phyloP scores from a whole-genome alignment of 2,888 invertebrate genomes.

The Lepidochrysops patricia region DNA sequence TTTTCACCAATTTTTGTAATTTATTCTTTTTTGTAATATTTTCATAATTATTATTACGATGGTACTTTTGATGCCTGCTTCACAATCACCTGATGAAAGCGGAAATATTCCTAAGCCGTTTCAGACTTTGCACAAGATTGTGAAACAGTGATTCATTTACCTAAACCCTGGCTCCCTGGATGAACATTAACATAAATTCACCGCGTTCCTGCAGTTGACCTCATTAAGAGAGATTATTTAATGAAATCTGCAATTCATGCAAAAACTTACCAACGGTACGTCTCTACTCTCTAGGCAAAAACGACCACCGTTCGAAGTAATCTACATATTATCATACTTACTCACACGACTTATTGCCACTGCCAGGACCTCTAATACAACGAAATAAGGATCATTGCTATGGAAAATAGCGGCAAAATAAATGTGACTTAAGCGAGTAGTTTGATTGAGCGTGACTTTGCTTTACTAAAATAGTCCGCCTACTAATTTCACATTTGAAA shows the following conservation, averaged over 20 bases:
- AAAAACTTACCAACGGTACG: constrained; percentile 5
- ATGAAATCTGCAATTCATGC: not conserved
- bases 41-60: too few species aligned
- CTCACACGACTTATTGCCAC: constrained; percentile 45
- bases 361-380: too few species aligned
- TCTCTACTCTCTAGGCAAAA: constrained; percentile 3
- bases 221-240: constrained; percentile 20
- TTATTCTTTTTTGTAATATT: too few species aligned
- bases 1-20: too few species aligned
- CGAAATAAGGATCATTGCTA: too few species aligned
- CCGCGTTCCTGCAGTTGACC: not conserved
- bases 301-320: constrained; percentile 25
- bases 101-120: too few species aligned
- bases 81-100: too few species aligned
- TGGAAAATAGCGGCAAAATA: too few species aligned
- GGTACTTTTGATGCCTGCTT: too few species aligned
- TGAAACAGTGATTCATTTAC: not conserved
- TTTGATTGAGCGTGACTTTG: constrained; percentile 65
- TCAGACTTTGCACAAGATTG: too few species aligned
- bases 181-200: not conserved
- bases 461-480: constrained; percentile 43
- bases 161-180: not conserved
- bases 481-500: not conserved
- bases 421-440: too few species aligned
- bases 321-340: constrained; percentile 45